Base-by-base conservation (phyloP, 1,140 invertebrate species). In the Telenomus remus region DNA sequence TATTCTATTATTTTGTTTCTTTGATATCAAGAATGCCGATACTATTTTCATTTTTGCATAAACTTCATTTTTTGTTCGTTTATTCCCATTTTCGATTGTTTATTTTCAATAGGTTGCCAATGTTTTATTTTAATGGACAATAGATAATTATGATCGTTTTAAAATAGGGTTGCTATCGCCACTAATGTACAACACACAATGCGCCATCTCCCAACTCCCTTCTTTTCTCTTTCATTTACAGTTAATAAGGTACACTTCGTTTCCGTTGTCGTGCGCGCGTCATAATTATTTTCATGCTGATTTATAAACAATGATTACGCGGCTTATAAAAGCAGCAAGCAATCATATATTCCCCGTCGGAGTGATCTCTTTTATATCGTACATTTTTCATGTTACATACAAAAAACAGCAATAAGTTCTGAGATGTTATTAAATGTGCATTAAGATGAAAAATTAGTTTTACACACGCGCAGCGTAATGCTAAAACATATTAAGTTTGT, bases 401-500 rank as follows among this genome's bases (percentile, higher is more conserved):
- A 75, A 75, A 66, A 27, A 27, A 27, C 19, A n/a, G n/a, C n/a
- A n/a, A n/a, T n/a, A 74, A 74, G 63, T 74, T 61, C 53, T 10
- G 48, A 68, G 46, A 63, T 68, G 64, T 64, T 69, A 75, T 75
- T 68, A 75, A 75, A 75, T 69, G 64, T 69, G 37, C 64, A 75
- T 69, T 75, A 75, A 69, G 72, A 68, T 69, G 57, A 69, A 69
- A 68, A 69, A 64, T 69, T 51, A 69, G 59, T 75, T 75, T 63
- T 54, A 39, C 54, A 48, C 64, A 59, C 48, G 53, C 59, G 33
- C 15, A 53, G 46, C 59, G 33, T 33, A 53, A 69, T 63, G 27
- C 42, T 34, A 37, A 50, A 49, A 65, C 61, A 42, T 55, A 53
- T 51, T 53, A 54, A 47, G 39, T 49, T 53, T 42, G 48, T 61